Conservation (phyloP, 1,140 invertebrate species). For the Akabosia matsudoensis region DNA sequence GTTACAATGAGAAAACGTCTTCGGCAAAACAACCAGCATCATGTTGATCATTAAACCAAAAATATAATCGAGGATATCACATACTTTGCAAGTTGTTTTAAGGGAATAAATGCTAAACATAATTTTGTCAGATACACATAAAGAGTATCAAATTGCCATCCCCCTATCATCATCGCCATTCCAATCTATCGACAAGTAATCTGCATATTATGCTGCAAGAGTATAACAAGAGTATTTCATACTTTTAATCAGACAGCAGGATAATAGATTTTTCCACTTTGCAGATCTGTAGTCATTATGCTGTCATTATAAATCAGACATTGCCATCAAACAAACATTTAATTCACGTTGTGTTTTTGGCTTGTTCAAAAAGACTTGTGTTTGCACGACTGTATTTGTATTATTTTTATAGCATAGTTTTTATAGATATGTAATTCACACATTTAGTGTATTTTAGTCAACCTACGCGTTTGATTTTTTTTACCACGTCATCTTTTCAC, state of each 20-base stretch:
- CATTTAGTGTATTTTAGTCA: background rate
- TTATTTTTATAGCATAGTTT: background rate
- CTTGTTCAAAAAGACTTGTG: background rate
- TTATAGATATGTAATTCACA: conserved; percentile 4
- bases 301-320: conserved; percentile 47
- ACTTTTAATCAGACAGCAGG: conserved; percentile 38
- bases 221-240: background rate
- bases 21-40: too few relatives aligned
- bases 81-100: too few relatives aligned
- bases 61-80: too few relatives aligned
- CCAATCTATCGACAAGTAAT: conserved; percentile 3
- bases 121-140: background rate
- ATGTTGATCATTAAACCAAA: too few relatives aligned
- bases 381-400: background rate
- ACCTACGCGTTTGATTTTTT: conserved; percentile 12
- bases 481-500: conserved; percentile 17
- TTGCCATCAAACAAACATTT: conserved; percentile 36
- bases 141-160: conserved; percentile 17
- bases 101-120: too few relatives aligned
- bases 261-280: conserved; percentile 46
- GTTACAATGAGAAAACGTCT: background rate
- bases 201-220: background rate
- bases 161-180: conserved; percentile 9
- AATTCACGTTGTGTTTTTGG: background rate
- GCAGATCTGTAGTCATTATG: conserved; percentile 42